Percentiles rank a stretch among this genome's conserved stretches.
phyloP scores from a whole-genome alignment of 2,888 invertebrate species.

The Dusona sp. region DNA sequence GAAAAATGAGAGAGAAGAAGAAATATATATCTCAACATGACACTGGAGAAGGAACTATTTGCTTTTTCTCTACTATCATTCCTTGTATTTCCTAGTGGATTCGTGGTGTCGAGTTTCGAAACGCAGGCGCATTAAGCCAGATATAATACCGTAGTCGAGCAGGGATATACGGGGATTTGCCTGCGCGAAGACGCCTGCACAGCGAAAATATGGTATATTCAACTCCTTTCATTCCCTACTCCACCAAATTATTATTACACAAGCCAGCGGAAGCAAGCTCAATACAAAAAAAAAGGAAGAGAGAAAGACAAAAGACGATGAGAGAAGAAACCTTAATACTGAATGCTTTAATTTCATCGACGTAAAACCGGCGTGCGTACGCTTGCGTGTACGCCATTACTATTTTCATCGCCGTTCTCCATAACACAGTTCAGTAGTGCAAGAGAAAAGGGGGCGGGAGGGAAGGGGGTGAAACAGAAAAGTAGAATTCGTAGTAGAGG shows the following conservation, averaged over 20 bases:
- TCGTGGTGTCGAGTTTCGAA: constrained; percentile 63
- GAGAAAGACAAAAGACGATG: not conserved
- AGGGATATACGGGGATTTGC: constrained; percentile 59
- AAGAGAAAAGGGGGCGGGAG: not conserved
- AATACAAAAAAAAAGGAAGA: not conserved
- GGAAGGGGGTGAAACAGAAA: not conserved
- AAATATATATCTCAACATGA: constrained; percentile 35
- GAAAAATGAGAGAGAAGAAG: constrained; percentile 13
- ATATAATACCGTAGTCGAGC: constrained; percentile 73
- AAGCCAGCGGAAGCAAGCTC: not conserved
- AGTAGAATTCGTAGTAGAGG: constrained; percentile 35
- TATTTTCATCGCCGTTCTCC: constrained; percentile 59
- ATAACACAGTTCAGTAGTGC: not conserved
- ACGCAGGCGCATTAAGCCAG: constrained; percentile 75
- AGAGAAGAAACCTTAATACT: constrained; percentile 44
- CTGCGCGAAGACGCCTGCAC: constrained; percentile 32
- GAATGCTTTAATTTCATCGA: constrained; percentile 47
- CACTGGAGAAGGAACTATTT: constrained; percentile 30
- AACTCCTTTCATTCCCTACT: constrained; percentile 29
- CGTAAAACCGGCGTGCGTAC: constrained; percentile 76
- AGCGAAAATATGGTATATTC: constrained; percentile 7
- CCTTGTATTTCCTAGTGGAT: constrained; percentile 31
- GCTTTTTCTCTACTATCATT: not conserved
- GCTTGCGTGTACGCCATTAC: constrained; percentile 80
- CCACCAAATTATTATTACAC: not conserved